These are phyloP conservation scores for Myocastor coypus DNA, from an alignment of 2,113 vertebrate species.

Conservation along the genomic window DNA sequence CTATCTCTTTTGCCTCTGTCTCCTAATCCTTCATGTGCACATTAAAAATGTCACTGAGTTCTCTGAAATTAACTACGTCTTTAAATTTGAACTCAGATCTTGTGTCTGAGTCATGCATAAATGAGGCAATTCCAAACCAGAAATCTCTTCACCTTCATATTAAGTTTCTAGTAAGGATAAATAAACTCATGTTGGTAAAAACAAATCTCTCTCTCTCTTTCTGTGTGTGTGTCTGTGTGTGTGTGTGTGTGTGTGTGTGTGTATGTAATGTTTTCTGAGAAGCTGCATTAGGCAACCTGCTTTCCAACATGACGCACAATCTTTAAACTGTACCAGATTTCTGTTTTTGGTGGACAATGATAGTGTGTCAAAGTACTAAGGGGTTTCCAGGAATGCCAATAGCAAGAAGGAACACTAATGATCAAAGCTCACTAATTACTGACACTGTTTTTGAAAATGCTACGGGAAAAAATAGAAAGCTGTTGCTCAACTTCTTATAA, in stretches of 20 bases:
- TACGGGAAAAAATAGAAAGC: background rate
- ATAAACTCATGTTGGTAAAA: background rate
- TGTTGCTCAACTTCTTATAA: background rate
- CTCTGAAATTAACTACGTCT: conserved; percentile 47
- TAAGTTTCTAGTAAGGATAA: conserved; percentile 37
- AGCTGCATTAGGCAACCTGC: background rate
- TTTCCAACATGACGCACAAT: conserved; percentile 21
- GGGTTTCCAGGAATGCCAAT: background rate
- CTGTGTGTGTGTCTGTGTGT: conserved; percentile 22
- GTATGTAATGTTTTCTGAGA: background rate
- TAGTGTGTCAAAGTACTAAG: background rate
- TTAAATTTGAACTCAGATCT: conserved; percentile 37
- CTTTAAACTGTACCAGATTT: background rate
- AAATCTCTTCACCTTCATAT: conserved; percentile 49
- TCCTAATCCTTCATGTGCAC: background rate
- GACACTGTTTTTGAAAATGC: background rate
- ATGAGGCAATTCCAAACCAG: conserved; percentile 59
- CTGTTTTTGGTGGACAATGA: background rate
- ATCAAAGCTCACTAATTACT: background rate
- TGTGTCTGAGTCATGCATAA: conserved; percentile 62
- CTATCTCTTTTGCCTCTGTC: background rate
- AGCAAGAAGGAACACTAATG: background rate
- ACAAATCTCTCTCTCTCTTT: background rate
- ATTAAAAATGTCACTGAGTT: conserved; percentile 58
- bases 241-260: background rate